Evolutionary conservation across 2,888 invertebrate genomes (phyloP).

Genomic region (Enoplolaimus lenunculus): DNA sequence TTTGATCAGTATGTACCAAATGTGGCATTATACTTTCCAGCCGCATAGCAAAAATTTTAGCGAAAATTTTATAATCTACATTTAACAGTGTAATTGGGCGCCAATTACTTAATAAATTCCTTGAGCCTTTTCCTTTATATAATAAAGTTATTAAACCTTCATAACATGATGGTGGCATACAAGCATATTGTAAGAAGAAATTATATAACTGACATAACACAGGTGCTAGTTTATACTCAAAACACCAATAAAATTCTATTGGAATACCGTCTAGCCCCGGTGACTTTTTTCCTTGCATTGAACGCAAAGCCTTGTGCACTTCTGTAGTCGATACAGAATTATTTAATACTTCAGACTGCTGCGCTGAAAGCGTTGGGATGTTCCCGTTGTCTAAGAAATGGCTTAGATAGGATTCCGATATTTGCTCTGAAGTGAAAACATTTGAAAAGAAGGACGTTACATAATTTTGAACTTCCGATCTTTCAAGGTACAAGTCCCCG

Average conservation of each 20-base stretch:
- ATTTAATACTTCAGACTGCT: neutral
- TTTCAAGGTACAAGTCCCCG: neutral
- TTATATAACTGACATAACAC: neutral
- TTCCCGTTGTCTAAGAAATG: neutral
- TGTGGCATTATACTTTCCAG: neutral
- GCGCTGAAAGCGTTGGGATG: neutral
- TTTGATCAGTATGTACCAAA: slow-evolving; percentile 7
- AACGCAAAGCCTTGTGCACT: neutral
- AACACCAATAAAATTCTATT: slow-evolving; percentile 5
- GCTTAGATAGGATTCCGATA: neutral
- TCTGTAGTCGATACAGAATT: neutral
- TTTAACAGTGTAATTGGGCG: slow-evolving; percentile 4
- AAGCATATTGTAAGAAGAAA: neutral
- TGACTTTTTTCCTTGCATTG: neutral
- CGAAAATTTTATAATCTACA: slow-evolving; percentile 12
- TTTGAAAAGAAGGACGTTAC: neutral
- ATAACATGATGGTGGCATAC: neutral
- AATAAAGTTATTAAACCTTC: neutral
- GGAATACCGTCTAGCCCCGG: neutral
- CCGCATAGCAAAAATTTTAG: neutral
- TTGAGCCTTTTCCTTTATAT: neutral
- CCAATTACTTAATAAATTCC: neutral
- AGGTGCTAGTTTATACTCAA: neutral
- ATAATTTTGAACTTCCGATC: neutral
- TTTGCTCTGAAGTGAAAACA: neutral